A percentile compares a stretch with the other conserved stretches of the same genome.
phyloP scores from a whole-genome alignment of 1,140 invertebrate genomes.

The Drosophila pachea region DNA sequence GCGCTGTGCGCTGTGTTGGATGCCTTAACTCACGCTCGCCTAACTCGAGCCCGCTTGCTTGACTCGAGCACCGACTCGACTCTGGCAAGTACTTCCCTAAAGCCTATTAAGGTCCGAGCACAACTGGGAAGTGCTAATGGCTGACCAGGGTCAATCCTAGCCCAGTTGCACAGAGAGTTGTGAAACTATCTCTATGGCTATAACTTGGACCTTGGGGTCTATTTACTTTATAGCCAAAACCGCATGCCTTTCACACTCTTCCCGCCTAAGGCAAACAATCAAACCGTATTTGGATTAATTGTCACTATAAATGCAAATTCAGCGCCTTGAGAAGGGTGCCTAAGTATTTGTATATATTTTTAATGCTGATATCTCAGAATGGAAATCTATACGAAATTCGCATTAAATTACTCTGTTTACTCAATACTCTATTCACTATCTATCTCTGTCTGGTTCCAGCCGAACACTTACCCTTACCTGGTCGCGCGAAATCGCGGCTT shows the following conservation, averaged over 20 bases:
- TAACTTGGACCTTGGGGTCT: too few relatives aligned
- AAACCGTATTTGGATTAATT: not conserved
- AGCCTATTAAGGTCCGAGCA: constrained; percentile 27
- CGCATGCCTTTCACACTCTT: not conserved
- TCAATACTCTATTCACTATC: too few relatives aligned
- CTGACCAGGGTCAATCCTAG: constrained; percentile 16
- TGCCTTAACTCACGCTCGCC: constrained; percentile 29
- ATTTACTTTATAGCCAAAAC: not conserved
- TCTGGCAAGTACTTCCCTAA: constrained; percentile 35
- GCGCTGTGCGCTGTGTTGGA: constrained; percentile 20
- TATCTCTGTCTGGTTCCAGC: too few relatives aligned
- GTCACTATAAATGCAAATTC: not conserved
- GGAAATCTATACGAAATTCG: too few relatives aligned
- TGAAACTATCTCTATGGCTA: not conserved
- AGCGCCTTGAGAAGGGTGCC: not conserved
- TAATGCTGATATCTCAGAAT: not conserved
- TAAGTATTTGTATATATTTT: not conserved
- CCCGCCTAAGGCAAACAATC: constrained; percentile 3
- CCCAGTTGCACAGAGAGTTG: not conserved
- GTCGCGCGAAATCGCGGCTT: too few relatives aligned
- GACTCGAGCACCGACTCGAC: not conserved
- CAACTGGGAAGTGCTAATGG: constrained; percentile 39
- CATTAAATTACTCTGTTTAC: too few relatives aligned
- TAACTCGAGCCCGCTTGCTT: constrained; percentile 14
- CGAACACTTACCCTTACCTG: too few relatives aligned